Evolutionary conservation across 2,113 vertebrate species (phyloP).

Genomic region (Oncorhynchus keta): DNA sequence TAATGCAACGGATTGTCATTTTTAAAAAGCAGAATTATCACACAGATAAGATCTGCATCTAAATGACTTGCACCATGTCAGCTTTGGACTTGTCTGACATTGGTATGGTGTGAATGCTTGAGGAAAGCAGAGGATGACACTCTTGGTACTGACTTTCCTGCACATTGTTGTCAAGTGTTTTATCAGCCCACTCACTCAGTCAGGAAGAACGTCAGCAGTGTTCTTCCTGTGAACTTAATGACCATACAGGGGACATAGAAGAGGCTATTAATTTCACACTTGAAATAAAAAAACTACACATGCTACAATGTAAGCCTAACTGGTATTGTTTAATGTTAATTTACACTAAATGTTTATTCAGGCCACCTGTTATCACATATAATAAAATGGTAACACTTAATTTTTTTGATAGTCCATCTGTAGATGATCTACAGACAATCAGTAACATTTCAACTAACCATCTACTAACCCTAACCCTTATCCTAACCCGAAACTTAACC

Average conservation of each 20-base stretch:
- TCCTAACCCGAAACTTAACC: no score
- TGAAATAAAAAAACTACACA: neutral
- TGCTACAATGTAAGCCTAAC: no score
- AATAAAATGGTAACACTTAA: no score
- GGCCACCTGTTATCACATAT: no score
- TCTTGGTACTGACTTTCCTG: constrained; percentile 45
- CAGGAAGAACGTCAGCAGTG: constrained; percentile 51
- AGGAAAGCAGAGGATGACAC: constrained; percentile 42
- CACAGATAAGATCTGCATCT: neutral
- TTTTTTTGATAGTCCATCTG: no score
- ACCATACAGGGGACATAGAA: neutral
- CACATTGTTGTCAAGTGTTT: constrained; percentile 47
- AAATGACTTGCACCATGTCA: neutral
- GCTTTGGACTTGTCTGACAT: neutral
- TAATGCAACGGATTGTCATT: no score
- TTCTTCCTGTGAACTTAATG: constrained; percentile 41
- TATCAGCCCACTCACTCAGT: constrained; percentile 24
- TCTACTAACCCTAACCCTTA: no score
- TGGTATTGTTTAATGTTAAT: no score
- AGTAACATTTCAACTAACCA: no score
- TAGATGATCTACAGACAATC: no score
- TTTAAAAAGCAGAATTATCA: neutral
- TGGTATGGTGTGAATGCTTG: neutral
- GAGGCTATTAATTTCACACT: neutral
- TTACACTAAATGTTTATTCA: no score